Conservation (phyloP, 2,113 vertebrate species). For the Cochlearius cochlearius region DNA sequence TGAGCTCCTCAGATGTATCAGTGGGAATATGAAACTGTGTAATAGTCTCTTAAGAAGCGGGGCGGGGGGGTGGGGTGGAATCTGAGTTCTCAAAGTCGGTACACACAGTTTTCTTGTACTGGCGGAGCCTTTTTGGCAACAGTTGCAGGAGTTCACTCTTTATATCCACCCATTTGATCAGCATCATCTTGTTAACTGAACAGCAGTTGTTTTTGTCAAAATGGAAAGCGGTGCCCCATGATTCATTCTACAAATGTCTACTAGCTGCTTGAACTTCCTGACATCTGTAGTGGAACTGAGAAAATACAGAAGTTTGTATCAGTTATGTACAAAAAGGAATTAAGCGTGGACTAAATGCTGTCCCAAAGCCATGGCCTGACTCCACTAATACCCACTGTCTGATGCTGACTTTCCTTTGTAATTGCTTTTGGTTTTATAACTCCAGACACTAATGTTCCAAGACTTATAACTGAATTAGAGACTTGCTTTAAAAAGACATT, state of each 20-base stretch:
- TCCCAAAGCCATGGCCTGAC: conserved; percentile 1
- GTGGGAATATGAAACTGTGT: neutral
- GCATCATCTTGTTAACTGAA: neutral
- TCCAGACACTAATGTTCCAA: conserved; percentile 18
- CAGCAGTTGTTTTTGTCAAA: conserved; percentile 1
- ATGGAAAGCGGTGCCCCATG: conserved; percentile 4
- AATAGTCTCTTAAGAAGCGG: neutral
- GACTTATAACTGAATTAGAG: conserved; percentile 57
- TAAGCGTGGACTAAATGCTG: neutral
- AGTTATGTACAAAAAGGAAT: neutral
- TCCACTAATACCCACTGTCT: conserved; percentile 15
- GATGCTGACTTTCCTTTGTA: conserved; percentile 45
- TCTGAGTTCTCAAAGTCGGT: neutral
- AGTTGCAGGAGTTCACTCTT: neutral
- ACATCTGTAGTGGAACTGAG: neutral
- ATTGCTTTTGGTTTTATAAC: conserved; percentile 49
- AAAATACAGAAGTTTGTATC: conserved; percentile 1
- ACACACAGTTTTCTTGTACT: neutral
- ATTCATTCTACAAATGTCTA: conserved; percentile 23
- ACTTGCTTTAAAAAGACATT: conserved; percentile 40
- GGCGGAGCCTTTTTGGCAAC: neutral
- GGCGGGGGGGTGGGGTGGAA: neutral
- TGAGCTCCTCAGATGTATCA: neutral
- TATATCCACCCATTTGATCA: neutral
- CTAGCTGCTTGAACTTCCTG: neutral